A percentile compares a stretch with the other conserved stretches of the same genome.
Evolutionary conservation across 1,140 invertebrate species (phyloP).

Genomic region (Hesperophylax magnus): DNA sequence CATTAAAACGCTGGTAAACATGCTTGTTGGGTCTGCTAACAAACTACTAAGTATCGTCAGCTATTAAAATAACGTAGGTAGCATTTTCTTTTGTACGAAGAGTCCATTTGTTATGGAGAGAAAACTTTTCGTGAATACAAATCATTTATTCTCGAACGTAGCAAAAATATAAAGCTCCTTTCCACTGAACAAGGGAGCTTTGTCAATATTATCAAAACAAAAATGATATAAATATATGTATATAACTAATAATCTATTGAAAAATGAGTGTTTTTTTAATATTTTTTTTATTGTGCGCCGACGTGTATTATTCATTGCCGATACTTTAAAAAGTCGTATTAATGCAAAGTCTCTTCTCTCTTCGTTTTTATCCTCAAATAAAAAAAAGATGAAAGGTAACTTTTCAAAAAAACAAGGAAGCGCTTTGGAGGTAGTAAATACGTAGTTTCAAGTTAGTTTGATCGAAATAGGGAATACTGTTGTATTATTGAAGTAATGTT

Average conservation of each 20-base stretch:
- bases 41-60: conserved; percentile 6
- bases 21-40: not conserved
- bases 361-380: not conserved
- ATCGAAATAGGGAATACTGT: too few species aligned
- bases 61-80: conserved; percentile 29
- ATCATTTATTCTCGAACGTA: conserved; percentile 45
- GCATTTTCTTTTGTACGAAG: conserved; percentile 18
- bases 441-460: conserved; percentile 4
- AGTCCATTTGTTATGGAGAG: conserved; percentile 50
- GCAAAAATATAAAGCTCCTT: not conserved
- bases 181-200: not conserved
- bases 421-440: conserved; percentile 40
- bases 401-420: conserved; percentile 49
- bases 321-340: not conserved
- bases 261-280: too few species aligned
- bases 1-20: conserved; percentile 11
- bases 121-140: conserved; percentile 52
- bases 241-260: too few species aligned
- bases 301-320: not conserved
- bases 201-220: too few species aligned
- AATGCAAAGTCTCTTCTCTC: not conserved
- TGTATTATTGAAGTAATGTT: too few species aligned
- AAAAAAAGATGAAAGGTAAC: conserved; percentile 1
- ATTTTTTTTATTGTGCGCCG: too few species aligned
- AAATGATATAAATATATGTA: too few species aligned